Percentiles rank a stretch among this genome's conserved stretches.
phyloP scores from a whole-genome alignment of 2,888 invertebrate genomes.

The Agapostemon virescens region DNA sequence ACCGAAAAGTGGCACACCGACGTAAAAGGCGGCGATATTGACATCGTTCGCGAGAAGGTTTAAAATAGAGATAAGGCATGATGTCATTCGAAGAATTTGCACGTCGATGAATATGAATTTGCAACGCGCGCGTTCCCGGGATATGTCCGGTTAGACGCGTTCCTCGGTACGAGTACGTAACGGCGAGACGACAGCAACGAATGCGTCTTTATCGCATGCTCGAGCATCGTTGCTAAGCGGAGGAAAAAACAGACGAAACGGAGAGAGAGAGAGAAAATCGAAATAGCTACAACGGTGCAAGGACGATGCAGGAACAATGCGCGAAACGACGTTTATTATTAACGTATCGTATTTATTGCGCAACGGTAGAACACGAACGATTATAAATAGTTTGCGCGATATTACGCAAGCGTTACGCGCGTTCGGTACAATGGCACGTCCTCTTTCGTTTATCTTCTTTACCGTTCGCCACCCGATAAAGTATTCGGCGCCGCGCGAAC shows the following conservation, averaged over 20 bases:
- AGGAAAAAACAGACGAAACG: background rate
- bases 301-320: background rate
- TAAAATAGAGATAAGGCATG: conserved; percentile 38
- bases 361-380: background rate
- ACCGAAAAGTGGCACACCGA: conserved; percentile 5
- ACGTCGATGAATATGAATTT: conserved; percentile 29
- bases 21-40: conserved; percentile 40
- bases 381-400: background rate
- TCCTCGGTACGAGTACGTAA: background rate
- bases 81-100: conserved; percentile 47
- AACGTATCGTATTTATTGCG: background rate
- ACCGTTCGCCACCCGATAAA: background rate
- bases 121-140: background rate
- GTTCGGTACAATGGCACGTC: background rate
- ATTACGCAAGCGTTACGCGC: background rate
- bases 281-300: background rate
- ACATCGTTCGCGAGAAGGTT: conserved; percentile 27
- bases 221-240: background rate
- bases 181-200: background rate
- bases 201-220: background rate
- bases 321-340: background rate
- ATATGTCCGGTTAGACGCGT: conserved; percentile 8
- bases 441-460: background rate
- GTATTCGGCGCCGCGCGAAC: background rate
- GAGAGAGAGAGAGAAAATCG: background rate